phyloP scores from a whole-genome alignment of 1,140 invertebrate species.

The Mylabris phalerata region DNA sequence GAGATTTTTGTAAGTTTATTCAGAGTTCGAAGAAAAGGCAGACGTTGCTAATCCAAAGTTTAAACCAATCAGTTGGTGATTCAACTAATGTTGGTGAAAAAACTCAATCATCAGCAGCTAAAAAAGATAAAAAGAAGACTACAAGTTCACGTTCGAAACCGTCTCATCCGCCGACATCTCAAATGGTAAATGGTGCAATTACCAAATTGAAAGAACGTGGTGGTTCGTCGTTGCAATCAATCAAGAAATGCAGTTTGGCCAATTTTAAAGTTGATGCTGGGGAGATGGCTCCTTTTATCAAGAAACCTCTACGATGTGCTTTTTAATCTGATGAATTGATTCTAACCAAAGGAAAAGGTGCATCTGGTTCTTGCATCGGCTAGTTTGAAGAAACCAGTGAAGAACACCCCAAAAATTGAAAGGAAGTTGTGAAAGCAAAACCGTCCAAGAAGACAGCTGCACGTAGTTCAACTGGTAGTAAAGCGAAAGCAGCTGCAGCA shows the following conservation, averaged over 20 bases:
- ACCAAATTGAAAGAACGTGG: slow-evolving; percentile 21
- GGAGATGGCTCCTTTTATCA: slow-evolving; percentile 49
- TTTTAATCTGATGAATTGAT: slow-evolving; percentile 49
- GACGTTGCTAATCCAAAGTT: too few species aligned
- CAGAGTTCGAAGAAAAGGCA: too few species aligned
- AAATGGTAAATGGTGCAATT: slow-evolving; percentile 43
- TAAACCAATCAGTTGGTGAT: too few species aligned
- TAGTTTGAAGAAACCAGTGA: background rate
- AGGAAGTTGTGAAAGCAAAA: too few species aligned
- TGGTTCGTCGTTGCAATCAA: slow-evolving; percentile 49
- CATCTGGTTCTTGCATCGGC: slow-evolving; percentile 45
- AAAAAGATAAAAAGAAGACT: too few species aligned
- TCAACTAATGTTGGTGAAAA: too few species aligned
- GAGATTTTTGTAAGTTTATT: too few species aligned
- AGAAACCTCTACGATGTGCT: slow-evolving; percentile 51
- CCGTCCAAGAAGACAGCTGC: too few species aligned
- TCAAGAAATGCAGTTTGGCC: slow-evolving; percentile 46
- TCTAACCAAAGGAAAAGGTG: slow-evolving; percentile 56
- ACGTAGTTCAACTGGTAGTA: background rate
- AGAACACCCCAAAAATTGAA: background rate
- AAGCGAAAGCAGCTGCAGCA: background rate
- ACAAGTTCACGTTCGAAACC: slow-evolving; percentile 24
- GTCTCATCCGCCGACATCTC: slow-evolving; percentile 35
- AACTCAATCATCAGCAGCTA: too few species aligned
- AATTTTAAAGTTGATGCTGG: slow-evolving; percentile 12